Conservation (phyloP, 2,113 vertebrate genomes). For the Aleadryas rufinucha region DNA sequence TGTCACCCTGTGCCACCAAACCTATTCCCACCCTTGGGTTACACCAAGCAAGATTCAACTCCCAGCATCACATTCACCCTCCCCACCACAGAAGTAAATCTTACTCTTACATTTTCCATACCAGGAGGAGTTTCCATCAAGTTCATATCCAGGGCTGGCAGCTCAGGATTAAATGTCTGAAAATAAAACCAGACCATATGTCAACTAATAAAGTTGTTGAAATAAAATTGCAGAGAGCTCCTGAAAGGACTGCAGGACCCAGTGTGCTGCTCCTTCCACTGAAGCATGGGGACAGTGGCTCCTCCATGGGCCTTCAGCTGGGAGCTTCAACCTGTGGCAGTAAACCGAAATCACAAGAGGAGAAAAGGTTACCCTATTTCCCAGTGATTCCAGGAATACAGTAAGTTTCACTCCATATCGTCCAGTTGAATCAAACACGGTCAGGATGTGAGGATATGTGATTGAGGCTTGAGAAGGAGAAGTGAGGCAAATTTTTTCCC, state of each 20-base stretch:
- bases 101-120: constrained; percentile 49
- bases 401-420: background rate
- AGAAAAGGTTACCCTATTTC: background rate
- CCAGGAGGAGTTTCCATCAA: constrained; percentile 24
- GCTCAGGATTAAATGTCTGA: constrained; percentile 53
- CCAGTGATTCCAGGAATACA: background rate
- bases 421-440: background rate
- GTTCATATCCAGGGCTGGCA: constrained; percentile 46
- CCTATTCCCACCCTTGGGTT: background rate
- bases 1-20: background rate
- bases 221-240: background rate
- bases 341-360: background rate
- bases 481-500: background rate
- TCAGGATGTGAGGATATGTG: background rate
- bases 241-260: background rate
- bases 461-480: background rate
- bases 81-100: background rate
- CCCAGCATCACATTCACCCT: background rate
- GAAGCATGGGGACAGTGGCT: background rate
- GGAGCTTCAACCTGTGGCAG: background rate
- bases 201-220: background rate
- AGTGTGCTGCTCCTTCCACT: background rate
- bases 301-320: background rate
- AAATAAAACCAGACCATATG: background rate
- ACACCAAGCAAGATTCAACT: background rate